Evolutionary conservation across 1,140 invertebrate species (phyloP).

Genomic region (Drosophila nasuta): DNA sequence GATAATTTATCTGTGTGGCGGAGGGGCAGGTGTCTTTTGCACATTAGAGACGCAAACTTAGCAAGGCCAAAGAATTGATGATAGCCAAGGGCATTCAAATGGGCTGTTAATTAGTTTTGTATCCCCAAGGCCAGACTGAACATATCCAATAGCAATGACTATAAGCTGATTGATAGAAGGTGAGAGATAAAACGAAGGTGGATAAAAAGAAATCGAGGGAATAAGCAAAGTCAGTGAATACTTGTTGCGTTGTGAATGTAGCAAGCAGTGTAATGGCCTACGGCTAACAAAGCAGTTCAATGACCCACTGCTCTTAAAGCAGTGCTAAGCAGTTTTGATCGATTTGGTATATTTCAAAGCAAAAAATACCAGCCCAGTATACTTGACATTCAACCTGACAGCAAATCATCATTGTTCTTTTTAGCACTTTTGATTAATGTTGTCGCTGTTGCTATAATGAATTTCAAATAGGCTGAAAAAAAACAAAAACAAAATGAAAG

Average conservation of each 20-base stretch:
- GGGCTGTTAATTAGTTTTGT: constrained; percentile 71
- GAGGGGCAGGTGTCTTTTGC: constrained; percentile 56
- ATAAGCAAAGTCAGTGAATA: neutral
- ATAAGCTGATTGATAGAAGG: constrained; percentile 7
- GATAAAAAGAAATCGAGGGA: too few relatives aligned
- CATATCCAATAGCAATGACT: neutral
- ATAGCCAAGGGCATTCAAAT: constrained; percentile 54
- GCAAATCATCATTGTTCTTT: neutral
- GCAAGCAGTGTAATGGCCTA: too few relatives aligned
- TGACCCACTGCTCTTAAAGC: too few relatives aligned
- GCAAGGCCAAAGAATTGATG: constrained; percentile 64
- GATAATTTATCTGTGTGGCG: constrained; percentile 37
- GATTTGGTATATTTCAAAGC: too few relatives aligned
- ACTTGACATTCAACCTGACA: neutral
- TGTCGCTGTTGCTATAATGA: constrained; percentile 44
- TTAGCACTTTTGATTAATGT: constrained; percentile 55
- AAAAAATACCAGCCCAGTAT: neutral
- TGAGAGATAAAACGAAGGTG: neutral
- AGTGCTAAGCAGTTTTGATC: too few relatives aligned
- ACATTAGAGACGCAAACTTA: constrained; percentile 73
- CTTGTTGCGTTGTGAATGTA: too few relatives aligned
- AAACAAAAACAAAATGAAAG: constrained; percentile 26
- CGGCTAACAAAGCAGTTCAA: too few relatives aligned
- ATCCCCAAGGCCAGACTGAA: constrained; percentile 22
- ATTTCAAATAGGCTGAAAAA: constrained; percentile 32